Evolutionary conservation across 2,113 vertebrate genomes (phyloP), one percentile per base, ranked within the genome.

Genomic region (Sarotherodon lohbergeri): DNA sequence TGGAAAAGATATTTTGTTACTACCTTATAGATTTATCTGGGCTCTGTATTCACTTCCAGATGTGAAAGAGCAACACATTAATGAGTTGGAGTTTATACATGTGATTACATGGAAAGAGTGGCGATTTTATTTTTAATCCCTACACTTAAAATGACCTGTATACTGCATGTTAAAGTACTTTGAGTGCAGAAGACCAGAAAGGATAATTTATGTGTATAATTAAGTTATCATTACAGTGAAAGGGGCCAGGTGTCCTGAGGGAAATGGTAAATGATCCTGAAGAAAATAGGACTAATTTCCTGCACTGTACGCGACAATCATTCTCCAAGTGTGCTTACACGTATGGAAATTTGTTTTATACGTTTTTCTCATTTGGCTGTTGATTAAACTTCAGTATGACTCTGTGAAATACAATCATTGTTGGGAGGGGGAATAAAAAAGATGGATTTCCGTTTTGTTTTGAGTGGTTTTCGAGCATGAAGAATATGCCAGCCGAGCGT

Each of bases 211-310:
- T 93, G 82, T 90, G 86, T 89, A 87, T 61, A 88, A 93, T 92
- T 92, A 95, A 95, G 89, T 93, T 95, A 93, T 95, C 91, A 91
- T 90, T 93, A 91, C 88, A 94, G 79, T 90, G 84, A 91, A 95
- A 92, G 80, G 92, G 94, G 78, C 93, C 94, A 90, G 92, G 92
- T 86, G 94, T 95, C 94, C 92, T 73, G 80, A 86, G 89, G 89
- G 89, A 92, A 78, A 84, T 52, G 17, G 68, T 81, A 91, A 91
- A 91, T 83, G 79, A 92, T 92, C 86, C 79, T 34, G 71, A 71
- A 85, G 86, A 89, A 92, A 84, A 85, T n/a, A 76, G 79, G 86
- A 66, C 59, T 92, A 56, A 90, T 94, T 92, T 92, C 83, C 91
- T 93, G 81, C 55, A 19, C 85, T 93, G 78, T 89, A 83, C 73